phyloP scores from a whole-genome alignment of 2,797 vertebrate genomes.

The Chiloscyllium punctatum region DNA sequence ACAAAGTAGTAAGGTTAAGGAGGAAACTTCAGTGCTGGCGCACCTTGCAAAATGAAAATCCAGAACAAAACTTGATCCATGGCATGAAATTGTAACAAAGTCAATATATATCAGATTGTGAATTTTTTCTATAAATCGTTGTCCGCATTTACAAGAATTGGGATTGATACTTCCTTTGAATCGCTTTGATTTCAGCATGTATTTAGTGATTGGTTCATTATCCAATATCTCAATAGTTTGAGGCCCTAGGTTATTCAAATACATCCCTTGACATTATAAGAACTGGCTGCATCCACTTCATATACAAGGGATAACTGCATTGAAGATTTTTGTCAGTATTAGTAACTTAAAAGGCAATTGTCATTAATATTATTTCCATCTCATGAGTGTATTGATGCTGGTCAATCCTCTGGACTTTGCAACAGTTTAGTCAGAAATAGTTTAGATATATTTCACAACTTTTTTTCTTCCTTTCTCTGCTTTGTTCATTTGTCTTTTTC shows the following conservation, averaged over 20 bases:
- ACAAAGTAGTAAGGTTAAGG: background rate
- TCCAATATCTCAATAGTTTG: background rate
- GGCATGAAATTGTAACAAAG: background rate
- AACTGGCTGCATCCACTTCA: background rate
- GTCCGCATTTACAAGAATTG: background rate
- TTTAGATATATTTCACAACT: background rate
- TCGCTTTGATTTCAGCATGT: background rate
- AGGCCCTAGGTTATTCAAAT: background rate
- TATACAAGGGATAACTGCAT: background rate
- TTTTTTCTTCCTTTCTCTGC: background rate
- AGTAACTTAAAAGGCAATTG: background rate
- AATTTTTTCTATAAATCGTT: background rate
- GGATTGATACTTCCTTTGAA: background rate
- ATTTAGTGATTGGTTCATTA: background rate
- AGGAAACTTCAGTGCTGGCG: too few relatives aligned
- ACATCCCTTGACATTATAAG: background rate
- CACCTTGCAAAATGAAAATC: background rate
- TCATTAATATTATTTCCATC: background rate
- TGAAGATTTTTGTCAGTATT: background rate
- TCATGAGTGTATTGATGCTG: background rate
- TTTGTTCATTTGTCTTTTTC: background rate
- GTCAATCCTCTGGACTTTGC: background rate
- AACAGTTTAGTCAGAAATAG: background rate
- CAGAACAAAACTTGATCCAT: background rate
- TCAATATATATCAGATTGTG: background rate